These are phyloP conservation scores for Pseudorhiza aurosa DNA, from an alignment of 30 jellyfish, hydroid and myxozoan genomes.

Conservation along the genomic window DNA sequence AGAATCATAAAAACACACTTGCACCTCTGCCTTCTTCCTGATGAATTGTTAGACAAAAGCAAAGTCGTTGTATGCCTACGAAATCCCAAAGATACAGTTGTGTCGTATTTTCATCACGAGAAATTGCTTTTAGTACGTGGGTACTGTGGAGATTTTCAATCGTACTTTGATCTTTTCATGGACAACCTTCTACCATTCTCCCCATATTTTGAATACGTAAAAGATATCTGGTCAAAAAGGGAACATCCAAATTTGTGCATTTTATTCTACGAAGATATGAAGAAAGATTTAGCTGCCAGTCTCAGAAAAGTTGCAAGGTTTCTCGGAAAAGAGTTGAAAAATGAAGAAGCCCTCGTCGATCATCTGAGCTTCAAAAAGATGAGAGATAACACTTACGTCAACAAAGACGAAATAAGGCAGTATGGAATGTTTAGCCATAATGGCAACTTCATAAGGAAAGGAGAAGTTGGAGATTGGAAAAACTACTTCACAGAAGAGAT, in stretches of 20 bases:
- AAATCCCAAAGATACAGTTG: slow-evolving; percentile 21
- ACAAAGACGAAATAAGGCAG: background rate
- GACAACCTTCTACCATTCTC: slow-evolving; percentile 6
- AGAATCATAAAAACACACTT: background rate
- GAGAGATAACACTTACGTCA: background rate
- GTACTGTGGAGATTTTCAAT: background rate
- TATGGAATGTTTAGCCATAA: too few species aligned
- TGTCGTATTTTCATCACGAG: slow-evolving; percentile 13
- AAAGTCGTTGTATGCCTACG: slow-evolving; percentile 10
- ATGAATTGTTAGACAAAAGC: background rate
- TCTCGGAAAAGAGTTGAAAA: background rate
- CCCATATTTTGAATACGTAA: slow-evolving; percentile 8
- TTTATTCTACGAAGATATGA: slow-evolving; percentile 32
- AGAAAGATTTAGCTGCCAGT: slow-evolving; percentile 13
- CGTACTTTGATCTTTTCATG: slow-evolving; percentile 28
- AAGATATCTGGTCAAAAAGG: slow-evolving; percentile 16
- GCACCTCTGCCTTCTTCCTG: background rate
- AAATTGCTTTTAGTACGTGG: background rate
- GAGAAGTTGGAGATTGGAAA: too few species aligned
- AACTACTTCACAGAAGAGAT: too few species aligned
- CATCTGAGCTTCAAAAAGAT: background rate
- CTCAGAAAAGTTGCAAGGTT: slow-evolving; percentile 26
- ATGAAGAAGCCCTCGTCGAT: background rate
- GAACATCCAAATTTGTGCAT: slow-evolving; percentile 46
- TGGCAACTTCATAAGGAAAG: too few species aligned